Conservation (phyloP, 2,888 invertebrate genomes). For the Mythimna lalbum region DNA sequence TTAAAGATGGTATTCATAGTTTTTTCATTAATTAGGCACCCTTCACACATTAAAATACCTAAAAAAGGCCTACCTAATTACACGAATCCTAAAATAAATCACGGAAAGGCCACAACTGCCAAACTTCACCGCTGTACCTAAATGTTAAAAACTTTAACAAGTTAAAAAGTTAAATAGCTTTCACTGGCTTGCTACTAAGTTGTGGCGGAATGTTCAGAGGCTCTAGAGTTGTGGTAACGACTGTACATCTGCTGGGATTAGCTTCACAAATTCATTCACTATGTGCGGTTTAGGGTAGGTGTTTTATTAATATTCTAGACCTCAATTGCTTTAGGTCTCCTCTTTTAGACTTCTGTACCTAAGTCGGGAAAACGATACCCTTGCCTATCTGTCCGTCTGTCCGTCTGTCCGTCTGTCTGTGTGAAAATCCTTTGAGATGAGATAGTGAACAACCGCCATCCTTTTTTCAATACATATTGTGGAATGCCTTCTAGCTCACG, state of each 20-base stretch:
- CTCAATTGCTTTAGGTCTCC: neutral
- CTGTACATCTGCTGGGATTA: conserved; percentile 33
- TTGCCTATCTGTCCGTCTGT: too few species aligned
- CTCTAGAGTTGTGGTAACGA: conserved; percentile 33
- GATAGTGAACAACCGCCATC: too few species aligned
- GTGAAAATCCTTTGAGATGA: too few species aligned
- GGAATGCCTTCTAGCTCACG: too few species aligned
- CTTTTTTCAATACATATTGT: too few species aligned
- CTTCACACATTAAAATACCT: neutral
- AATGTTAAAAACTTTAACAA: conserved; percentile 60
- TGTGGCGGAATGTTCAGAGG: conserved; percentile 55
- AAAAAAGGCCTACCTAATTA: conserved; percentile 6
- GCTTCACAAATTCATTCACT: conserved; percentile 37
- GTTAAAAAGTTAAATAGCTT: conserved; percentile 70
- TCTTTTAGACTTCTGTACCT: neutral
- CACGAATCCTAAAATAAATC: conserved; percentile 29
- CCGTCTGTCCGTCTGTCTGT: too few species aligned
- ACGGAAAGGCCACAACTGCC: conserved; percentile 39
- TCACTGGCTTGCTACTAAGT: conserved; percentile 58
- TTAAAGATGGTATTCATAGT: too few species aligned
- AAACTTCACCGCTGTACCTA: conserved; percentile 48
- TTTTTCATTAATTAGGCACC: neutral
- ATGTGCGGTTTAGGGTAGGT: conserved; percentile 13
- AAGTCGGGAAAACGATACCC: too few species aligned
- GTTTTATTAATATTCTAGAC: neutral